Percentiles rank a stretch among this genome's conserved stretches.
These are phyloP conservation scores for Mythimna ferrago DNA, from an alignment of 2,888 invertebrate genomes.

Conservation along the genomic window DNA sequence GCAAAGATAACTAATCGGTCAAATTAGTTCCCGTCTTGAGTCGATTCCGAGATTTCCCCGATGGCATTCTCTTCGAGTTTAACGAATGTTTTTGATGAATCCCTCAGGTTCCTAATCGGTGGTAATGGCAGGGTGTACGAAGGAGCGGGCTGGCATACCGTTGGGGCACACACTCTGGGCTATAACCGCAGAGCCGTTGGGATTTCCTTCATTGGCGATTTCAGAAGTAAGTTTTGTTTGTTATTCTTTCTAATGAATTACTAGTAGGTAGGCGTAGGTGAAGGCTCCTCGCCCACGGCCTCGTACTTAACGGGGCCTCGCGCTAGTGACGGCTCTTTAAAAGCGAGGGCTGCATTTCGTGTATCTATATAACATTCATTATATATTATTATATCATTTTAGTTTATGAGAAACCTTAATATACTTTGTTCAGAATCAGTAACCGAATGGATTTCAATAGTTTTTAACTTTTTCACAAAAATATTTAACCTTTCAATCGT, in stretches of 20 bases:
- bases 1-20: constrained; percentile 21
- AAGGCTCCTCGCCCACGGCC: too few relatives aligned
- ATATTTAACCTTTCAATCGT: too few relatives aligned
- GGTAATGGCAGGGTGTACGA: constrained; percentile 91
- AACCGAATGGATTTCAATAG: too few relatives aligned
- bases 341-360: too few relatives aligned
- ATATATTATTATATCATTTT: too few relatives aligned
- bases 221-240: constrained; percentile 79
- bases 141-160: constrained; percentile 90
- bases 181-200: constrained; percentile 90
- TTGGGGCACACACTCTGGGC: constrained; percentile 90
- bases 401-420: too few relatives aligned
- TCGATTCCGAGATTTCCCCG: constrained; percentile 50
- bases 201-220: constrained; percentile 91
- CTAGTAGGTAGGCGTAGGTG: too few relatives aligned
- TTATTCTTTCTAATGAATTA: background rate
- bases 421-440: too few relatives aligned
- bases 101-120: constrained; percentile 90
- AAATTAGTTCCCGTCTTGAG: constrained; percentile 32
- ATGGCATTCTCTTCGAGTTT: constrained; percentile 19
- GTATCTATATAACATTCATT: too few relatives aligned
- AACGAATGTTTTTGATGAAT: constrained; percentile 44
- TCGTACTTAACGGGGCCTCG: too few relatives aligned
- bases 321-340: too few relatives aligned
- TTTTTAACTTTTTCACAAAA: too few relatives aligned